phyloP scores from a whole-genome alignment of 1,140 invertebrate genomes.

The Procambarus clarkii region DNA sequence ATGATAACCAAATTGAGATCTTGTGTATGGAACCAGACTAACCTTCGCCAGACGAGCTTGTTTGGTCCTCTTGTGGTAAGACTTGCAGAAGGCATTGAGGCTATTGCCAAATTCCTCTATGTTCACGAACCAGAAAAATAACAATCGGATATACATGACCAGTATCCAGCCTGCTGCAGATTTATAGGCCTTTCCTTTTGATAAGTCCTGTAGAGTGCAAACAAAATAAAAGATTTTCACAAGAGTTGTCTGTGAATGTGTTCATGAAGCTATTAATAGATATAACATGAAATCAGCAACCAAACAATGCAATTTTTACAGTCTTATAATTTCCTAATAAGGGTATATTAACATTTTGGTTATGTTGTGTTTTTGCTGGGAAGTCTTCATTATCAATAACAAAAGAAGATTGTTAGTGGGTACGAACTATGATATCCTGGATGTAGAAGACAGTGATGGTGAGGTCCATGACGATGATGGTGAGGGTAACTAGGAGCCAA shows the following conservation, averaged over 20 bases:
- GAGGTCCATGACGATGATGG: slow-evolving; percentile 43
- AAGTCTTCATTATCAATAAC: too few relatives aligned
- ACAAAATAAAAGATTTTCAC: background rate
- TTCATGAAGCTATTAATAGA: too few relatives aligned
- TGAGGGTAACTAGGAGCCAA: slow-evolving; percentile 26
- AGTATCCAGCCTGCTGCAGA: slow-evolving; percentile 20
- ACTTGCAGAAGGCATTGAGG: slow-evolving; percentile 57
- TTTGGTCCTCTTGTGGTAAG: slow-evolving; percentile 52
- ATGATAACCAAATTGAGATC: background rate
- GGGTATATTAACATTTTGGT: too few relatives aligned
- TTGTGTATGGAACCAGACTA: background rate
- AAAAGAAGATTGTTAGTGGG: too few relatives aligned
- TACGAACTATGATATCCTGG: slow-evolving; percentile 26
- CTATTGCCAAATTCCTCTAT: slow-evolving; percentile 32
- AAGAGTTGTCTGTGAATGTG: background rate
- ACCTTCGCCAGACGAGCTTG: slow-evolving; percentile 15
- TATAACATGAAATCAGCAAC: too few relatives aligned
- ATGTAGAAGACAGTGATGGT: slow-evolving; percentile 27
- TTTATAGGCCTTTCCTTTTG: background rate
- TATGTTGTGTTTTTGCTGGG: too few relatives aligned
- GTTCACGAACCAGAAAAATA: slow-evolving; percentile 40
- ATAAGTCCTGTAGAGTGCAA: background rate
- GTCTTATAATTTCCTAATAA: too few relatives aligned
- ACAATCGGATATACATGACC: slow-evolving; percentile 26
- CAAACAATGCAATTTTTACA: too few relatives aligned